These are phyloP conservation scores for Manis javanica DNA, from an alignment of 2,797 vertebrate species.

Conservation along the genomic window DNA sequence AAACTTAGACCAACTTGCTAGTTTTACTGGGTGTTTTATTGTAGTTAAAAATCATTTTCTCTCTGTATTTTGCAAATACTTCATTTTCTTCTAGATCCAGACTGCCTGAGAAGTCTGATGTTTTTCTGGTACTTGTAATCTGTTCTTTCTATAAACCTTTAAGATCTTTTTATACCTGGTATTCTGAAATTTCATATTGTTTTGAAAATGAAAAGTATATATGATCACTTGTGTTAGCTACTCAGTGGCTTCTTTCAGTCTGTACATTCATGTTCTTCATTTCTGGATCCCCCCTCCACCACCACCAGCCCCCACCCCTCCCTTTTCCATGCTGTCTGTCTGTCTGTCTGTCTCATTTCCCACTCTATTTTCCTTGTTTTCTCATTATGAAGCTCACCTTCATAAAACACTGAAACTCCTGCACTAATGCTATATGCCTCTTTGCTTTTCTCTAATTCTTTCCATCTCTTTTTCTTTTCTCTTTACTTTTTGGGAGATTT, in stretches of 20 bases:
- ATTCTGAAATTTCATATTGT: neutral
- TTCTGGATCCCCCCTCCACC: neutral
- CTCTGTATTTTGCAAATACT: neutral
- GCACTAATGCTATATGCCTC: neutral
- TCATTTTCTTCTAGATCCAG: neutral
- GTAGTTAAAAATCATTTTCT: neutral
- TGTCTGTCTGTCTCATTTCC: neutral
- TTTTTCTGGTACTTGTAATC: neutral
- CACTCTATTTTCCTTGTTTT: neutral
- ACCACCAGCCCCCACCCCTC: neutral
- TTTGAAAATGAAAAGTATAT: neutral
- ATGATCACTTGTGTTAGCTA: neutral
- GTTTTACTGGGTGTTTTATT: neutral
- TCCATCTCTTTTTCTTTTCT: neutral
- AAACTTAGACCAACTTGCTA: neutral
- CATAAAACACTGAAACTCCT: neutral
- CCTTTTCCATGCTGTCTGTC: neutral
- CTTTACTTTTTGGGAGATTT: neutral
- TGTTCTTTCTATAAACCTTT: neutral
- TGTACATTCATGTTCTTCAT: neutral
- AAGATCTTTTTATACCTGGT: neutral
- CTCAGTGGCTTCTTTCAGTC: neutral
- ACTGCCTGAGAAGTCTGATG: neutral
- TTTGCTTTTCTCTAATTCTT: neutral
- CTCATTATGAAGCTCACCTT: neutral